These are phyloP conservation scores for Syrrhaptes paradoxus DNA, from an alignment of 2,113 vertebrate genomes.

Conservation along the genomic window DNA sequence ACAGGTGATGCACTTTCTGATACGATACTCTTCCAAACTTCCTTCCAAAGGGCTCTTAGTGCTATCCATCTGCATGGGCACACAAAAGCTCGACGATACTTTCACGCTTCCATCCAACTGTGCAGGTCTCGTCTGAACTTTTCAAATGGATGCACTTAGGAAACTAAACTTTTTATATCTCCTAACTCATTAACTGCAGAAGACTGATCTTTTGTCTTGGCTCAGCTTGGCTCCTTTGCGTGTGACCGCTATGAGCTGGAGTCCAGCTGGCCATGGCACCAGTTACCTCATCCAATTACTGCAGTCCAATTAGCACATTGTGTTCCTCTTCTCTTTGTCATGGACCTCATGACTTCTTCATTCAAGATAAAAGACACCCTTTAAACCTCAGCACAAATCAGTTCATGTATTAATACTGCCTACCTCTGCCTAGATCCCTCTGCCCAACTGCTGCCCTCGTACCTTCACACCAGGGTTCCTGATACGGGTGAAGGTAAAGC, in stretches of 20 bases:
- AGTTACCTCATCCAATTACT: conserved; percentile 31
- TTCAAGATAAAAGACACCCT: conserved; percentile 7
- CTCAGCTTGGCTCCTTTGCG: background rate
- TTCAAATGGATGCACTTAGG: background rate
- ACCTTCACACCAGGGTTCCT: background rate
- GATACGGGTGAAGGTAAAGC: background rate
- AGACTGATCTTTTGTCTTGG: background rate
- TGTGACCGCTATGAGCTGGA: background rate
- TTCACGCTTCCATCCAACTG: background rate
- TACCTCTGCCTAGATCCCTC: background rate
- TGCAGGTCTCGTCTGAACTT: background rate
- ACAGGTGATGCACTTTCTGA: background rate
- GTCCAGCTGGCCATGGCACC: background rate
- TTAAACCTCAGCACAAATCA: conserved; percentile 12
- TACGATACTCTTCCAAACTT: background rate
- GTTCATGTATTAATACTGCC: background rate
- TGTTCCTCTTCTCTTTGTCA: background rate
- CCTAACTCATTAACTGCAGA: background rate
- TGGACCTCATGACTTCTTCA: background rate
- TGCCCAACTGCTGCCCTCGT: background rate
- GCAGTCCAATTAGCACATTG: conserved; percentile 1
- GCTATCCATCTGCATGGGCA: background rate
- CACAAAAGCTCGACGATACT: background rate
- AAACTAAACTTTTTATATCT: background rate
- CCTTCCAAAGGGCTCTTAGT: background rate